Conservation (phyloP, 2,888 invertebrate species). For the Lordiphosa andalusiaca region DNA sequence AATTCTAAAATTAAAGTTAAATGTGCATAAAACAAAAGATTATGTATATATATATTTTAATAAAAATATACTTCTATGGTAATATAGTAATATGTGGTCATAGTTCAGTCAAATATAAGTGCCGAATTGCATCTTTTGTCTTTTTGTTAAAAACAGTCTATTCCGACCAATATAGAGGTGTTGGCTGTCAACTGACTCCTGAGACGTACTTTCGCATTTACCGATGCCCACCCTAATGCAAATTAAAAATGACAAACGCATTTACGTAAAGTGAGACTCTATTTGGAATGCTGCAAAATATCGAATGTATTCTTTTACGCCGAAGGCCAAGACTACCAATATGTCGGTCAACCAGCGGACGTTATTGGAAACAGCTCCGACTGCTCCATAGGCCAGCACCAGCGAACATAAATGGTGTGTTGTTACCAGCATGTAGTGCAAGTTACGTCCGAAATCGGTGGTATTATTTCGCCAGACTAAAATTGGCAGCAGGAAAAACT, state of each 20-base stretch:
- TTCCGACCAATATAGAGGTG: too few species aligned
- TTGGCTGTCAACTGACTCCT: too few species aligned
- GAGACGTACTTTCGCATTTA: too few species aligned
- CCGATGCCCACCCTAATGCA: too few species aligned
- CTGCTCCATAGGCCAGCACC: slow-evolving; percentile 83
- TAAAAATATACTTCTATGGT: too few species aligned
- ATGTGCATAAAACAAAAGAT: too few species aligned
- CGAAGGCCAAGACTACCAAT: slow-evolving; percentile 65
- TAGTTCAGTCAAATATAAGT: too few species aligned
- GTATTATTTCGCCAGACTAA: slow-evolving; percentile 83
- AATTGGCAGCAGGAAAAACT: slow-evolving; percentile 83
- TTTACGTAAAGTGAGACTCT: slow-evolving; percentile 41
- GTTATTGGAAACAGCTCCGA: slow-evolving; percentile 46
- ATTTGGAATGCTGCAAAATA: slow-evolving; percentile 53
- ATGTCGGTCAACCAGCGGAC: slow-evolving; percentile 50
- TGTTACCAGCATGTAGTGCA: slow-evolving; percentile 84
- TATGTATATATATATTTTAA: too few species aligned
- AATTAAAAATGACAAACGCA: background rate
- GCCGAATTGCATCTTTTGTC: too few species aligned
- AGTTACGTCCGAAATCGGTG: slow-evolving; percentile 76
- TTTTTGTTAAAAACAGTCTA: too few species aligned
- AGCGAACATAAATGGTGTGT: slow-evolving; percentile 85
- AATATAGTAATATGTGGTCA: too few species aligned
- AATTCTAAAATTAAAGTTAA: too few species aligned
- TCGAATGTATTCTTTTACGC: slow-evolving; percentile 70